Evolutionary conservation across 2,797 vertebrate species (phyloP).

Genomic region (Rhincodon typus): DNA sequence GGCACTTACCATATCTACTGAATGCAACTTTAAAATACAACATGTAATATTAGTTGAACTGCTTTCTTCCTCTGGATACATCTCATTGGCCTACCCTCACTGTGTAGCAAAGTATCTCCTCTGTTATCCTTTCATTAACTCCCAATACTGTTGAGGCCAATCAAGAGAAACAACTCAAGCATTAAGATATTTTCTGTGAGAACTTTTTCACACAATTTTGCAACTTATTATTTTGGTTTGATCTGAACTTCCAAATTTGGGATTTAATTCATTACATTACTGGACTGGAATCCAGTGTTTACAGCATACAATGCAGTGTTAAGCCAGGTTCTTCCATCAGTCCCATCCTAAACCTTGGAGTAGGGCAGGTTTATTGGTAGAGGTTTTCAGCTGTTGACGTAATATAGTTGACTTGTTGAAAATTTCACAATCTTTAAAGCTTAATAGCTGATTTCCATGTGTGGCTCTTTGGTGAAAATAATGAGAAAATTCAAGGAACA

Average conservation of each 20-base stretch:
- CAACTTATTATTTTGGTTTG: neutral
- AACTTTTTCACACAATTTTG: neutral
- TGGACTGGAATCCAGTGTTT: neutral
- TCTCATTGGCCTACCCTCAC: neutral
- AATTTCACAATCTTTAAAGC: neutral
- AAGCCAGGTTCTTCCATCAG: neutral
- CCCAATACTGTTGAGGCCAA: neutral
- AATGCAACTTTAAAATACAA: neutral
- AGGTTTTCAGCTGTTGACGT: neutral
- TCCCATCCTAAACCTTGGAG: neutral
- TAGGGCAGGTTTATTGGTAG: neutral
- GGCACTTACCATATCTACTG: no score
- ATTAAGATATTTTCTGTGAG: neutral
- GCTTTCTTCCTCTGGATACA: neutral
- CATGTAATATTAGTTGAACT: neutral
- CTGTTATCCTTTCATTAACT: neutral
- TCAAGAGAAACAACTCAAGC: neutral
- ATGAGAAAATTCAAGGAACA: neutral
- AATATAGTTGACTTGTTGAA: neutral
- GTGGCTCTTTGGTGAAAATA: neutral
- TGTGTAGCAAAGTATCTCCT: neutral
- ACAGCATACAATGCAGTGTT: no score
- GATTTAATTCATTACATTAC: neutral
- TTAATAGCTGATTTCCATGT: neutral
- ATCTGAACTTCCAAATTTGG: no score